Evolutionary conservation across 2,113 vertebrate species (phyloP).

Genomic region (Melospiza melodia): DNA sequence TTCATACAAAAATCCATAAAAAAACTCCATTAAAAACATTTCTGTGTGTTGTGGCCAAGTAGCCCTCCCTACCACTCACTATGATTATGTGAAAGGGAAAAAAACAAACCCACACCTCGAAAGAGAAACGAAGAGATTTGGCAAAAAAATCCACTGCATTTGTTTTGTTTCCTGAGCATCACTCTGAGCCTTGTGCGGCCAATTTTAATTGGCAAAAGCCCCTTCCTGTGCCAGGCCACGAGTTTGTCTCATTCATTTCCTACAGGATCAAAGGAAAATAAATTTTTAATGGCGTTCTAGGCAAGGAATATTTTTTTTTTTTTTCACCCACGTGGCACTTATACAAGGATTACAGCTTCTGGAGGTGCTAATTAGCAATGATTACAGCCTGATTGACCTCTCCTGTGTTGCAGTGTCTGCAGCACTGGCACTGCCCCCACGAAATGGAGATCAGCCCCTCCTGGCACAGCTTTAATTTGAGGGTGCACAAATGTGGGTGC

Average conservation of each 20-base stretch:
- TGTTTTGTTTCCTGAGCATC: neutral
- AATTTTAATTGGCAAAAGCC: constrained; percentile 7
- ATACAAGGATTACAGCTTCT: constrained; percentile 2
- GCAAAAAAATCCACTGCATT: neutral
- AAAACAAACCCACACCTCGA: fast-evolving
- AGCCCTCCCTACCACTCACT: neutral
- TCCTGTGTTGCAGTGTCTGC: neutral
- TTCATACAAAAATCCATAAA: neutral
- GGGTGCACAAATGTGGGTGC: neutral
- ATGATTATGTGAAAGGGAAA: neutral
- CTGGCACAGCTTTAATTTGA: neutral
- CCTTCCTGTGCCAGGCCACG: neutral
- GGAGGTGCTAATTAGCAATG: neutral
- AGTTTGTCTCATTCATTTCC: neutral
- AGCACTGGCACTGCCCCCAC: neutral
- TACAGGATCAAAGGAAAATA: constrained; percentile 19
- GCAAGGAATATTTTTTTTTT: constrained; percentile 7
- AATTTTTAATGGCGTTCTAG: constrained; percentile 33
- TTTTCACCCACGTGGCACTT: neutral
- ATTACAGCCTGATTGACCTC: constrained; percentile 42
- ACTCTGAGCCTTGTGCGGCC: neutral
- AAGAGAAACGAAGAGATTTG: neutral
- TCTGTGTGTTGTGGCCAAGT: neutral
- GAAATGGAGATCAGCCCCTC: neutral
- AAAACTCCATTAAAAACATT: neutral